A percentile compares a stretch with the other conserved stretches of the same genome.
phyloP scores from a whole-genome alignment of 2,888 invertebrate species.

The Netelia fuscicornis region DNA sequence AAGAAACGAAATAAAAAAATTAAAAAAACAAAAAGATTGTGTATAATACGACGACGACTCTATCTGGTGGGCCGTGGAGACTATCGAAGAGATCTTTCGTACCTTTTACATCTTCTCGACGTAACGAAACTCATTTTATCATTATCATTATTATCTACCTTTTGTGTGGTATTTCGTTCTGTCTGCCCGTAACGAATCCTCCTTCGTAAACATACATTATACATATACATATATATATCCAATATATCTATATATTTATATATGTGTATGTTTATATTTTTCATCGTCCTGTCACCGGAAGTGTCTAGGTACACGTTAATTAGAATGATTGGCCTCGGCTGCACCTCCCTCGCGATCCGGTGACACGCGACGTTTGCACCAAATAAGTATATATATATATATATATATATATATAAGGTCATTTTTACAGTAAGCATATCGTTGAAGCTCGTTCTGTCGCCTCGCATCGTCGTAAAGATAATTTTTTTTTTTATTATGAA shows the following conservation, averaged over 20 bases:
- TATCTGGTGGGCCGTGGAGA: conserved; percentile 62
- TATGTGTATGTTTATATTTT: conserved; percentile 53
- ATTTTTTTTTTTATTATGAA: conserved; percentile 23
- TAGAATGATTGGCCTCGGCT: conserved; percentile 67
- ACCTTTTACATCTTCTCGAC: conserved; percentile 19
- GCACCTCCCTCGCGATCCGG: conserved; percentile 65
- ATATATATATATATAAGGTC: background rate
- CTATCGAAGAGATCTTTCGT: conserved; percentile 36
- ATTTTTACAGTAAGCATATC: conserved; percentile 20
- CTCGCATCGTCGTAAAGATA: conserved; percentile 50
- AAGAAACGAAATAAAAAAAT: conserved; percentile 62
- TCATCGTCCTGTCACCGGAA: conserved; percentile 68
- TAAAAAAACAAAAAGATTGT: conserved; percentile 16
- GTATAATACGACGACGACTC: conserved; percentile 69
- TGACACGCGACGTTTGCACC: conserved; percentile 65
- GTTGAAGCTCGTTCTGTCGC: conserved; percentile 2
- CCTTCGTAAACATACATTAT: background rate
- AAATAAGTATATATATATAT: background rate
- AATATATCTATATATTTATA: conserved; percentile 3
- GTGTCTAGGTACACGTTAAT: conserved; percentile 68
- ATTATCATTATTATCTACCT: conserved; percentile 57
- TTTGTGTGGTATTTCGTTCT: conserved; percentile 37
- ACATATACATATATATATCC: background rate
- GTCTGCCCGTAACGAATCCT: conserved; percentile 61
- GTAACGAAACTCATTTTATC: conserved; percentile 55